Conservation (phyloP, 1,140 invertebrate species). For the Microplitis mediator region DNA sequence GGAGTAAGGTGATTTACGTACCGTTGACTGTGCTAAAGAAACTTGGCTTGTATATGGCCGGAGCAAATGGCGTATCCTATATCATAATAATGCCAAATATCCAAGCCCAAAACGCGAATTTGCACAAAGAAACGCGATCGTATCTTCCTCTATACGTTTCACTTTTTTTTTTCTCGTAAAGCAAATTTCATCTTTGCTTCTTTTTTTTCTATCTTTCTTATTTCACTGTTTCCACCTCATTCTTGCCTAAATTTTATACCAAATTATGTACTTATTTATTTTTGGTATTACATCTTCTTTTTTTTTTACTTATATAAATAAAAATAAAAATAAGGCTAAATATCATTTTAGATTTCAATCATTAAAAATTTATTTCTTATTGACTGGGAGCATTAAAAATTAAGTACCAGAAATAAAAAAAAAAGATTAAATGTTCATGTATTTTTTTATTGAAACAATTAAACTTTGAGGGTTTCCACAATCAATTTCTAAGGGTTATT, state of each 20-base stretch:
- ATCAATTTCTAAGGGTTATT: too few species aligned
- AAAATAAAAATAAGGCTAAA: not conserved
- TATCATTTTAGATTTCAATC: too few species aligned
- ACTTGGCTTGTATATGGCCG: slow-evolving; percentile 39
- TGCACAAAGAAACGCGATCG: slow-evolving; percentile 32
- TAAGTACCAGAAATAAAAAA: too few species aligned
- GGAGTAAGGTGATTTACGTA: slow-evolving; percentile 33
- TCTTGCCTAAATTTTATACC: not conserved
- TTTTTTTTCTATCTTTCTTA: slow-evolving; percentile 9
- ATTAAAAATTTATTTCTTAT: too few species aligned
- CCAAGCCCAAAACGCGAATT: slow-evolving; percentile 33
- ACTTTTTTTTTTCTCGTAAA: slow-evolving; percentile 10
- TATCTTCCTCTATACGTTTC: slow-evolving; percentile 22
- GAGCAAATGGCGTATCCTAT: slow-evolving; percentile 35
- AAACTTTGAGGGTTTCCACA: too few species aligned
- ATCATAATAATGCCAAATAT: slow-evolving; percentile 40
- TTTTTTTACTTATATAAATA: not conserved
- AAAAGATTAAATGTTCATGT: too few species aligned
- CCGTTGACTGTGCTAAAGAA: slow-evolving; percentile 35
- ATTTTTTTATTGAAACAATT: too few species aligned
- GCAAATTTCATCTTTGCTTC: slow-evolving; percentile 15
- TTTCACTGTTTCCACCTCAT: slow-evolving; percentile 10
- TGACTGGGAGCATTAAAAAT: too few species aligned
- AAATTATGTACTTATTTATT: slow-evolving; percentile 9
- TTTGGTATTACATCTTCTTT: not conserved